A percentile compares a stretch with the other conserved stretches of the same genome.
These are phyloP conservation scores for Mirza zaza DNA, from an alignment of 2,113 vertebrate species.

Conservation along the genomic window DNA sequence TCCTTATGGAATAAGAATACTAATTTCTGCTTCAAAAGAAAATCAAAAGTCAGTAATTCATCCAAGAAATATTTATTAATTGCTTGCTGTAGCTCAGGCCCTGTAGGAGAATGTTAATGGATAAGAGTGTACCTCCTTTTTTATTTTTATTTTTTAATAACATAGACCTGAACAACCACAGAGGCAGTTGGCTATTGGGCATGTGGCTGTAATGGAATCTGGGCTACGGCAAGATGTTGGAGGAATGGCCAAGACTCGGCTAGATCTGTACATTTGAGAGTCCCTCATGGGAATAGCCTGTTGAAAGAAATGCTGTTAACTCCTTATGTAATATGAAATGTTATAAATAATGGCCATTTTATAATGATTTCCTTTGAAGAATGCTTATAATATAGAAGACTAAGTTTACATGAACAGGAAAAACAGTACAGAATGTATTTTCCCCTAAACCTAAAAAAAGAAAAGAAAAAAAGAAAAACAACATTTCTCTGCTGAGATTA, in stretches of 20 bases:
- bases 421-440: background rate
- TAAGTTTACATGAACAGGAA: background rate
- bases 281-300: background rate
- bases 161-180: background rate
- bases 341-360: background rate
- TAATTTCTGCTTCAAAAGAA: background rate
- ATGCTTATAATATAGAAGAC: background rate
- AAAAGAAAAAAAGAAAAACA: background rate
- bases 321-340: background rate
- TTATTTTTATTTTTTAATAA: background rate
- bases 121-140: background rate
- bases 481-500: conserved; percentile 10
- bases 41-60: background rate
- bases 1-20: background rate
- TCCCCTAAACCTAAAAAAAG: background rate
- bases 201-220: background rate
- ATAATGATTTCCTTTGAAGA: conserved; percentile 32
- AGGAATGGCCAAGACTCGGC: background rate
- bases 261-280: background rate
- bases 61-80: background rate
- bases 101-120: background rate
- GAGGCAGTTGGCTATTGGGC: background rate
- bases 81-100: background rate
- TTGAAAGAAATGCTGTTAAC: conserved; percentile 10
- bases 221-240: background rate